Evolutionary conservation across 2,888 invertebrate species (phyloP), one percentile per base, ranked within the genome.

Genomic region (Barypeithes pellucidus): DNA sequence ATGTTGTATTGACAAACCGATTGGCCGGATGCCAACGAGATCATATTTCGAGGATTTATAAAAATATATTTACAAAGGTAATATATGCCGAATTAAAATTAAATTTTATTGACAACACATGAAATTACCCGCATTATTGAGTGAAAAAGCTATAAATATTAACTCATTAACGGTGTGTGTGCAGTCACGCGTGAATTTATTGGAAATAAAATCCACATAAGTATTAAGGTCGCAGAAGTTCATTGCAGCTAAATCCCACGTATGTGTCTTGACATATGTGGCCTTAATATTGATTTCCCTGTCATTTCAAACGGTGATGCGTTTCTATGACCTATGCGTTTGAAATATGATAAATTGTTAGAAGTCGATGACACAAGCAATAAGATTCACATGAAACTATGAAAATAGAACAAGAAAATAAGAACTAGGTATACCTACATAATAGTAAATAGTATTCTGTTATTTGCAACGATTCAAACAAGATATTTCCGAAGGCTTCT

Each of bases 201-300:
- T 91, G 91, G 91, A 90, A 91, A 90, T 89, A 88, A 87, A 88
- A 87, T 88, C 89, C 90, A 90, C 89, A 88, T 86, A 86, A 82
- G 82, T 83, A 89, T 84, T 84, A 89, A 90, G 90, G 79, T 60
- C 81, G 69, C 89, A 91, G 86, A 86, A 85, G 33, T 16, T 41
- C 78, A 79, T 84, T 77, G 83, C 83, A 83, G 85, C 74, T 60
- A 16, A 63, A 54, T 43, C 24, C 24, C 39, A 76, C 77, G 75
- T 72, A 73, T 76, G 75, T 18, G n/a, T 57, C 3, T 43, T 5
- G 7, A 8, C 54, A 57, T 57, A 57, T 57, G 54, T 57, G 54
- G 5, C 33, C 54, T 18, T 18, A 52, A 22, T 29, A 57, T 57
- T 57, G 54, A 57, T 33, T 36, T 57, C 18, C 11, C 69, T 66